Base-by-base conservation (phyloP, 2,797 vertebrate genomes). In the Epinephelus awoara region DNA sequence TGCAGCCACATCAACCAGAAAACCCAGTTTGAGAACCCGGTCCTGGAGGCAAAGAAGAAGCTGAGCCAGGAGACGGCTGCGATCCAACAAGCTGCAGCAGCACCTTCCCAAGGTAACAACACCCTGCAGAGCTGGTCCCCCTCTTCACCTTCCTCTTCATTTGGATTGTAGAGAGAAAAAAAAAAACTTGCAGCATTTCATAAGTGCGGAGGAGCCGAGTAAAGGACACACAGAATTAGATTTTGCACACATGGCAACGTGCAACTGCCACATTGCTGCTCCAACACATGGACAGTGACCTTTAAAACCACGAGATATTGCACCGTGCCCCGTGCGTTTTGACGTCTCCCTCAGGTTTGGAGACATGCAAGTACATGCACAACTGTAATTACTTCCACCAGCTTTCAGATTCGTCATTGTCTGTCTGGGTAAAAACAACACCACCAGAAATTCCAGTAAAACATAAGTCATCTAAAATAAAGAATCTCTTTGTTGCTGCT, bases 11-110 rank as follows among this genome's bases (percentile, higher is more conserved):
- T 99, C 89, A 99, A 98, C 94, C 98, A 99, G 96, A 99, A 97
- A 96, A 99, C 98, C 55, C 98, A 99, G 89, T 99, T 99, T 95
- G 98, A 99, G 95, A 99, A 99, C 85, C 98, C 98, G 1, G 98
- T 99, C 69, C 91, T 97, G 91, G 98, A 99, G 95, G 98, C 98
- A 74, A 99, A 98, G 93, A 97, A 97, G 80, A 99, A 96, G 87
- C 83, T 96, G 61, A 94, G 76, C 84, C 92, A 95, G 66, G 95
- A 95, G 58, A 86, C 87, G 2, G 77, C 91, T 9, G 85, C 75
- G 1, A 91, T 88, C 80, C 93, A 94, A 75, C 88, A 94, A 89
- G 94, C 92, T 19, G 85, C 89, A 27, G 88, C 92, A 44, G 84
- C 91, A 79, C 79, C 88, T n/a, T 87, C 92, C 59, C 86, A 93